These are phyloP conservation scores for Harpegnathos saltator DNA, from an alignment of 1,140 invertebrate genomes.

Conservation along the genomic window DNA sequence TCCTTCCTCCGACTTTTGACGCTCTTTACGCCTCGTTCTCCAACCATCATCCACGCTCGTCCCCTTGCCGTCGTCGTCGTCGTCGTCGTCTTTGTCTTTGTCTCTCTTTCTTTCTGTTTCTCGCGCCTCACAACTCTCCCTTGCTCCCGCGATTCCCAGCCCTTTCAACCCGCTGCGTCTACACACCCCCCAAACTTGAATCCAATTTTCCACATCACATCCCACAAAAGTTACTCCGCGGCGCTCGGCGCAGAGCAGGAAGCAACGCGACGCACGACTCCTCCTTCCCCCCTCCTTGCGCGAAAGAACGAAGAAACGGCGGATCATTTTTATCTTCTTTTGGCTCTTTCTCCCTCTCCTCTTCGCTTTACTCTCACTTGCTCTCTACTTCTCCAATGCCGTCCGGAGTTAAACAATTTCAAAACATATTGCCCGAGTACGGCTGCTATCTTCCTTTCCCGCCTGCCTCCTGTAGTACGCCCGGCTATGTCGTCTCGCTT, in stretches of 20 bases:
- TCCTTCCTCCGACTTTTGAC: constrained; percentile 8
- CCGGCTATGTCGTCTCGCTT: constrained; percentile 37
- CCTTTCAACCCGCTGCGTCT: constrained; percentile 51
- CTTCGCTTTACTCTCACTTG: not conserved
- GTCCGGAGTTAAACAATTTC: constrained; percentile 79
- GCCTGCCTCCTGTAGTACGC: not conserved
- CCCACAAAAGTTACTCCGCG: constrained; percentile 80
- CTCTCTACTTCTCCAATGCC: constrained; percentile 1
- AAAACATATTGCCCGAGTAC: constrained; percentile 78
- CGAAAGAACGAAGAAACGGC: constrained; percentile 46
- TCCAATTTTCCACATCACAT: constrained; percentile 82
- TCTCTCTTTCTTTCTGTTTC: not conserved
- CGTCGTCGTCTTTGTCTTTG: not conserved
- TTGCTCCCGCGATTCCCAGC: not conserved
- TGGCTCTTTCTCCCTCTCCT: constrained; percentile 23
- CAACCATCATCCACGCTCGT: no score
- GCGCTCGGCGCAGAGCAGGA: constrained; percentile 61
- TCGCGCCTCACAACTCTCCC: constrained; percentile 12
- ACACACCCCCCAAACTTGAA: constrained; percentile 77
- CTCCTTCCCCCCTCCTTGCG: no score
- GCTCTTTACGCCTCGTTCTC: not conserved
- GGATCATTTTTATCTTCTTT: constrained; percentile 75
- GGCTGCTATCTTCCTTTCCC: constrained; percentile 25
- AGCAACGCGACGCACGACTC: constrained; percentile 66
- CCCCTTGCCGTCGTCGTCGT: not conserved